Base-by-base conservation (phyloP, 1,140 invertebrate genomes). In the Pentalonia nigronervosa region DNA sequence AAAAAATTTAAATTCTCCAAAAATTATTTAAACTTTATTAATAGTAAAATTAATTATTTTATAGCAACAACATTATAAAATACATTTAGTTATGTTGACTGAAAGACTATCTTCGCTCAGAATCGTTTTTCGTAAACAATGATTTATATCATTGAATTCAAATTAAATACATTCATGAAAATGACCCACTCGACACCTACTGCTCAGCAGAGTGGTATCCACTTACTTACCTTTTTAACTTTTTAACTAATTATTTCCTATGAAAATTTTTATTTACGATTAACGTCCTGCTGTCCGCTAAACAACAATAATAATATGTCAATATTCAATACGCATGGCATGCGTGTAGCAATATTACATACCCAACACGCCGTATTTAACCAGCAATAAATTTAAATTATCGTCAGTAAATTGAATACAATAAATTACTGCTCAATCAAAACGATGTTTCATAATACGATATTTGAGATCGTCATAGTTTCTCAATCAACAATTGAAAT, bases 341-440 rank as follows among this genome's bases (percentile, higher is more conserved):
- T 7, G 9, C 25, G 17, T 47, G 84, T 87, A 87, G 41, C 84
- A 87, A 87, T 87, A 87, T 87, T 87, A 25, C 84, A 30, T 87
- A 87, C 3, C 20, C 84, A 48, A 0, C 3, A 7, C 84, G 84
- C 84, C 84, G 84, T 36, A 41, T 81, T 81, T 3, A 81, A 20
- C 25, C 20, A 1, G 7, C 7, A 81, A 81, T 1, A 36, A 34
- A 34, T 36, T 0, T 0, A 60, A 2, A 60, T 30, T 14, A 3
- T 4, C 9, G 14, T 60, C 11, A 0, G 20, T 25, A 23, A 25
- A 56, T 60, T 30, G 2, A 60, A 30, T 67, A 56, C 47, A 47
- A 47, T 47, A 23, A 20, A 23, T 60, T 60, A 60, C 9, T 11
- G 56, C 7, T 60, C 9, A 60, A 60, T 30, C 56, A 30, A 67